Evolutionary conservation across 2,797 vertebrate genomes (phyloP).

Genomic region (Esox lucius): DNA sequence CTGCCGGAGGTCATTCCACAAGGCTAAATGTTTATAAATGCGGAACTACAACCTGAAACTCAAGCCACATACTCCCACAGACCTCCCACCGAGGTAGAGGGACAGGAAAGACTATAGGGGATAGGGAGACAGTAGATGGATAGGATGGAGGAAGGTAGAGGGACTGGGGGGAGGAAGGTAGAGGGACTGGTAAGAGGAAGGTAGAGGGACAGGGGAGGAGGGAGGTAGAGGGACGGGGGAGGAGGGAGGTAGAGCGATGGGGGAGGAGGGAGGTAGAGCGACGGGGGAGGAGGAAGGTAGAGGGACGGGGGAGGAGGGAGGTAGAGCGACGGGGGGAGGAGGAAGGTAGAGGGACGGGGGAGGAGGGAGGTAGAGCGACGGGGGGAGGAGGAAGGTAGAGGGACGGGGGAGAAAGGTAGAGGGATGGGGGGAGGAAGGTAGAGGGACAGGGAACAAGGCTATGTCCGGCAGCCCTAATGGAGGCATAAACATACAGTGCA

Average conservation of each 20-base stretch:
- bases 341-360: slow-evolving; percentile 10
- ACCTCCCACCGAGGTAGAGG: not conserved
- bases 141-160: not conserved
- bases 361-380: not conserved
- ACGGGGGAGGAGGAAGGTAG: slow-evolving; percentile 6
- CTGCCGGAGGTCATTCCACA: not conserved
- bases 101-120: slow-evolving; percentile 5
- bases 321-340: not conserved
- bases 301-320: slow-evolving; percentile 7
- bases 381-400: slow-evolving; percentile 2
- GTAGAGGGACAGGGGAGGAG: not conserved
- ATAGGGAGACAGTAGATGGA: not conserved
- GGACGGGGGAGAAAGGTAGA: slow-evolving; percentile 5
- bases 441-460: not conserved
- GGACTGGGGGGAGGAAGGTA: not conserved
- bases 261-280: slow-evolving; percentile 11
- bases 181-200: not conserved
- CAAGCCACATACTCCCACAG: slow-evolving; percentile 9
- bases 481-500: slow-evolving; percentile 8
- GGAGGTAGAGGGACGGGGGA: slow-evolving; percentile 7
- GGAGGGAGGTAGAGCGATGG: not conserved
- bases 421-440: not conserved
- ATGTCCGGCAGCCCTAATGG: slow-evolving; percentile 16
- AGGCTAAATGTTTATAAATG: not conserved
- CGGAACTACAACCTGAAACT: not conserved